A percentile compares a stretch with the other conserved stretches of the same genome.
phyloP scores from a whole-genome alignment of 2,888 invertebrate genomes.

The Schizotus pectinicornis region DNA sequence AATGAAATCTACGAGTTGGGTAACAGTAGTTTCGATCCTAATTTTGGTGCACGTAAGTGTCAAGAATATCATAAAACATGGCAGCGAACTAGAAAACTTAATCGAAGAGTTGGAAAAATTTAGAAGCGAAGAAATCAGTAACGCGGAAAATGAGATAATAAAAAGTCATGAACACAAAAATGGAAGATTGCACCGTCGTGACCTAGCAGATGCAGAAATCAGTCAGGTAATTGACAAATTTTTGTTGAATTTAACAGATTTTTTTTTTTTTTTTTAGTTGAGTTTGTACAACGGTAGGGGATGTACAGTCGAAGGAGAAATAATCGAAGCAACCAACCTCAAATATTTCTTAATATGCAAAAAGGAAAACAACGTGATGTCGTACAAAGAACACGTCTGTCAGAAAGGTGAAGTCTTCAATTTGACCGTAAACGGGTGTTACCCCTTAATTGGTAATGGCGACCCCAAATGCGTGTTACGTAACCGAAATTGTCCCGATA shows the following conservation, averaged over 20 bases:
- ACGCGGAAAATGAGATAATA: no score
- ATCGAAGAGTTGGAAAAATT: no score
- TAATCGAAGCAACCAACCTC: not conserved
- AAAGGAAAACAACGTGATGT: not conserved
- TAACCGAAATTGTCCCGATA: conserved; percentile 14
- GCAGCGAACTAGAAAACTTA: no score
- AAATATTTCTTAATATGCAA: not conserved
- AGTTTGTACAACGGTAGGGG: not conserved
- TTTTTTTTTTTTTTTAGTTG: not conserved
- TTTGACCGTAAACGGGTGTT: not conserved
- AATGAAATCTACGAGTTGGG: no score
- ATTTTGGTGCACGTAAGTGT: no score
- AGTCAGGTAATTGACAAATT: not conserved
- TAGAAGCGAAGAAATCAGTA: no score
- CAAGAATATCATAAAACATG: no score
- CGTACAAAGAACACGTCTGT: not conserved
- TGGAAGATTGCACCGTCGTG: no score
- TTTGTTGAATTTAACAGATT: not conserved
- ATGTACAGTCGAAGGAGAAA: not conserved
- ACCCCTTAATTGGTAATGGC: conserved; percentile 13
- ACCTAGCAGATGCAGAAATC: not conserved
- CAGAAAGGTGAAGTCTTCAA: not conserved
- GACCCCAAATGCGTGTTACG: conserved; percentile 8
- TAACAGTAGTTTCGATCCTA: no score
- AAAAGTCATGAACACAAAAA: no score